These are phyloP conservation scores for Zosterops japonicus DNA, from an alignment of 2,113 vertebrate genomes.

Conservation along the genomic window DNA sequence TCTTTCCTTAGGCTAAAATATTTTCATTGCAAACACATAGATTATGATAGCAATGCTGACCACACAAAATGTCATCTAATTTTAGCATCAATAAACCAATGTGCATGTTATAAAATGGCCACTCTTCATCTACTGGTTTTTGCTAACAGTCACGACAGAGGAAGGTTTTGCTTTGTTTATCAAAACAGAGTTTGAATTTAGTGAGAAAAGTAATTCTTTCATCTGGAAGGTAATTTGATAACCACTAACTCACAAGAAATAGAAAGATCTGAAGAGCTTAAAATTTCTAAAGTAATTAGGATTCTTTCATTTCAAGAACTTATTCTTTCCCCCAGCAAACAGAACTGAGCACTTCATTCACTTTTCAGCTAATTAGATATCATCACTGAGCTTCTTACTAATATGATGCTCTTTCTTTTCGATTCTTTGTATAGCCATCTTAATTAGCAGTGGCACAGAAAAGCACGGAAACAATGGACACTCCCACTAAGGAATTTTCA, in stretches of 20 bases:
- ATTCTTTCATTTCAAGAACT: background rate
- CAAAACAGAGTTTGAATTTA: background rate
- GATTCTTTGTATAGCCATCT: background rate
- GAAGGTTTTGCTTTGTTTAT: background rate
- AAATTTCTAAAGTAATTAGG: background rate
- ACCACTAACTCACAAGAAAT: background rate
- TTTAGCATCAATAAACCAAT: background rate
- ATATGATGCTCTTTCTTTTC: background rate
- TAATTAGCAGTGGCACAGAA: background rate
- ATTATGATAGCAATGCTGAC: background rate
- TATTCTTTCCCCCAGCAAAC: background rate
- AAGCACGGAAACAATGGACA: background rate
- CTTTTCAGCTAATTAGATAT: conserved; percentile 1
- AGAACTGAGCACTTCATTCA: background rate
- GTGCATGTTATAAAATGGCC: background rate
- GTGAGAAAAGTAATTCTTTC: background rate
- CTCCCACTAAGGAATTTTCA: background rate
- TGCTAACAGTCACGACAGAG: background rate
- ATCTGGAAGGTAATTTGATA: background rate
- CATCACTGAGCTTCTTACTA: background rate
- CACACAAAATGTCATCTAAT: background rate
- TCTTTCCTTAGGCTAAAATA: background rate
- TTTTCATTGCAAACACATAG: background rate
- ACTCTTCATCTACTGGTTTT: background rate
- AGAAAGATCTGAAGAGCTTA: background rate